A percentile compares a stretch with the other conserved stretches of the same genome.
Conservation (phyloP, 92 coral and sea anemone species). For the Epizoanthus scotinus region DNA sequence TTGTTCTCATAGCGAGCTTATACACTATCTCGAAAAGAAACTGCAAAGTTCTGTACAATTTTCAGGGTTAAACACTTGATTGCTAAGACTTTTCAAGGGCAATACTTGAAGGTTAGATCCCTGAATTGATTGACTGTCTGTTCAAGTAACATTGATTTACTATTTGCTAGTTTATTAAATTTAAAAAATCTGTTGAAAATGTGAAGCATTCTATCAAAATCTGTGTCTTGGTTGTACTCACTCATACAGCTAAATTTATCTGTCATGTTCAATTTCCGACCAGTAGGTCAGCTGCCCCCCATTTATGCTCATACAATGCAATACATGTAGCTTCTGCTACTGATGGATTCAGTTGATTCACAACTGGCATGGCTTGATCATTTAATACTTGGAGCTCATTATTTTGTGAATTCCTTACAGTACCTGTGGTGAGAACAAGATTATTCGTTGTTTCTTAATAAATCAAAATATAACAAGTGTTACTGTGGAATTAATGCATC, state of each 20-base stretch:
- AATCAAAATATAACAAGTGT: too few species aligned
- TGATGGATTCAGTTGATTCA: not conserved
- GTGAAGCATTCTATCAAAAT: not conserved
- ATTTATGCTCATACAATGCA: not conserved
- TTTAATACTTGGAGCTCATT: not conserved
- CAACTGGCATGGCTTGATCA: not conserved
- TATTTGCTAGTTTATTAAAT: too few species aligned
- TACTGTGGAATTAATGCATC: too few species aligned
- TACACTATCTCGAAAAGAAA: too few species aligned
- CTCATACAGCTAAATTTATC: not conserved
- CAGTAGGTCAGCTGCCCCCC: not conserved
- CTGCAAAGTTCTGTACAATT: too few species aligned
- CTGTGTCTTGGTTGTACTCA: not conserved
- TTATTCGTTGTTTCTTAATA: not conserved
- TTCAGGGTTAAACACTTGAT: too few species aligned
- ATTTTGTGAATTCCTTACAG: not conserved
- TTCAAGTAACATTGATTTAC: too few species aligned
- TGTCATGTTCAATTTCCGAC: not conserved
- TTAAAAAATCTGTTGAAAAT: too few species aligned
- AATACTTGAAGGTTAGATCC: too few species aligned
- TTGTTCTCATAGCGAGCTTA: too few species aligned
- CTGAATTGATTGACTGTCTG: too few species aligned
- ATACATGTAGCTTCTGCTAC: slow-evolving; percentile 8
- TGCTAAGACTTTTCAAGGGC: too few species aligned
- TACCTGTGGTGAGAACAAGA: not conserved